These are phyloP conservation scores for Xylota segnis DNA, from an alignment of 2,888 invertebrate species.

Conservation along the genomic window DNA sequence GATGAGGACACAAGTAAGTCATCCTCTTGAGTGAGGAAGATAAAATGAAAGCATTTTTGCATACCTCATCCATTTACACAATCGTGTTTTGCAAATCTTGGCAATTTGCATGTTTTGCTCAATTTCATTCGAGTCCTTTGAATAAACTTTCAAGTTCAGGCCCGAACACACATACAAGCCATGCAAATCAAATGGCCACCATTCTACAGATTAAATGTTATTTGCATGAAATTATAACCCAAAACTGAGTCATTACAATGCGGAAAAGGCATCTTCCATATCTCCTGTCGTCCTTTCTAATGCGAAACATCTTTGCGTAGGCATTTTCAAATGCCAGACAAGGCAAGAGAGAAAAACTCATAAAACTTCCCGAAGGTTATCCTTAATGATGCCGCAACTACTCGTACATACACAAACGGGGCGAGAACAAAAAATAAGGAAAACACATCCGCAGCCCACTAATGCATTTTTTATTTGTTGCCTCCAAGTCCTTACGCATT, in stretches of 20 bases:
- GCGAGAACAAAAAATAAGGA: background rate
- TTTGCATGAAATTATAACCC: conserved; percentile 11
- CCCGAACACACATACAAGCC: background rate
- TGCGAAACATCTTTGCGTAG: conserved; percentile 26
- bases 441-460: conserved; percentile 35
- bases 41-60: too few species aligned
- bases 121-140: background rate
- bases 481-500: conserved; percentile 49
- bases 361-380: conserved; percentile 42
- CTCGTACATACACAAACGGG: conserved; percentile 6
- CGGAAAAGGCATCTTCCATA: background rate
- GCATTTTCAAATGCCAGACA: conserved; percentile 30
- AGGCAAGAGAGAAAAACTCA: background rate
- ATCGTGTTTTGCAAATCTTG: background rate
- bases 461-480: conserved; percentile 50
- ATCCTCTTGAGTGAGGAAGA: too few species aligned
- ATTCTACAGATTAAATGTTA: background rate
- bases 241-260: conserved; percentile 22
- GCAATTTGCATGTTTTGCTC: background rate
- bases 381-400: conserved; percentile 38
- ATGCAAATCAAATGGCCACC: background rate
- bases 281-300: conserved; percentile 33
- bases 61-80: too few species aligned
- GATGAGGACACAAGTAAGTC: too few species aligned
- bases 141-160: background rate